Base-by-base conservation (phyloP, 2,113 vertebrate genomes). In the Dipodomys ordii region DNA sequence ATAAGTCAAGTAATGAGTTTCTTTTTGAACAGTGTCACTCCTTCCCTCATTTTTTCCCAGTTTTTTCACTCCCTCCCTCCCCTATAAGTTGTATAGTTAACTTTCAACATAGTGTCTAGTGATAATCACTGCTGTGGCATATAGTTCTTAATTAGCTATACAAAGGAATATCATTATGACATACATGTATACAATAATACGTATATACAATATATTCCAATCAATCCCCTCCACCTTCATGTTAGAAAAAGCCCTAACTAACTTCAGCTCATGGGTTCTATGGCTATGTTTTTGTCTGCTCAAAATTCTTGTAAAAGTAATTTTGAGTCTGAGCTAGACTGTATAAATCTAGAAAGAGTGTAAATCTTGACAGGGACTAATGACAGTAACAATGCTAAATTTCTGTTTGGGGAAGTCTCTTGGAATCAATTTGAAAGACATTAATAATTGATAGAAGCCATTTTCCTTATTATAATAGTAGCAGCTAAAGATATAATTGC, bases 391-490 rank as follows among this genome's bases (percentile, higher is more conserved):
- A n/a, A 5, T 49, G 20, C 15, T 71, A 80, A 22, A 39, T n/a
- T 84, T 83, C 39, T 74, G 3, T 78, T 83, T 35, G 27, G 35
- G 12, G 93, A 90, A 68, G 57, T 9, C 25, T 88, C 92, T 39
- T 35, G 39, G 78, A 93, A 80, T n/a, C 83, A 49, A 28, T 92
- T 85, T 87, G 53, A 57, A 57, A 57, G 53, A 57, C 53, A 57
- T 57, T 16, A 57, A 62, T 62, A 86, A 71, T 93, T 71, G 79
- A 44, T 25, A 86, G 76, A 94, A 92, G 35, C 19, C 30, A 83
- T 83, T 88, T 44, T 60, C 44, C 92, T 94, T 68, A 46, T 91
- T 90, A n/a, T 60, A 84, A 64, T 65, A 85, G 68, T 81, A 81
- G 77, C 85, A 86, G n/a, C 64, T 76, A 28, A 82, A 94, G 39